Base-by-base conservation (phyloP, 2,113 vertebrate species). In the Tautogolabrus adspersus region DNA sequence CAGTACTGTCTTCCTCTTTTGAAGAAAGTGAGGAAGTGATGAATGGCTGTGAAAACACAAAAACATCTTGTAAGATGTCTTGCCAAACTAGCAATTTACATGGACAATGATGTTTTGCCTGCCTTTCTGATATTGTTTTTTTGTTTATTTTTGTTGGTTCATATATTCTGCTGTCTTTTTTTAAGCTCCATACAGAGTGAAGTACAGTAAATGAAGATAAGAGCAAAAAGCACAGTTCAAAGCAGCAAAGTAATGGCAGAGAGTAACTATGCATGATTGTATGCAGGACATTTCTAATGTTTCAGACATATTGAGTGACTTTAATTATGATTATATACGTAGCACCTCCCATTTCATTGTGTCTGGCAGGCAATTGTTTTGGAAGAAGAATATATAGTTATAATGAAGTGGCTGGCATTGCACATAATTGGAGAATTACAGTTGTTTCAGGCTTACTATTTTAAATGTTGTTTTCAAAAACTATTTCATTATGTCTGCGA, bases 1-100 rank as follows among this genome's bases (percentile, higher is more conserved):
- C 81, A 71, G 54, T 84, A 46, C 59, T 56, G 88, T 94, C 89
- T 93, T 93, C 88, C 90, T 84, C 83, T 89, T 79, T 70, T 72
- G 60, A 86, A 67, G 42, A 75, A 79, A 75, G 13, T 47, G 62
- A 86, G 70, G 59, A 88, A 81, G 62, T 60, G 77, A 77, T 56
- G 59, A 86, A 81, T 72, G 72, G 59, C 42, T 30, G 16, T 40
- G 37, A 81, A 78, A 87, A 66, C 67, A 44, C 57, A 30, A 81
- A 57, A 66, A 61, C 46, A 37, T 80, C 58, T 73, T 68, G 54
- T 65, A 21, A 85, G 55, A 77, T 47, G 34, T 67, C 26, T 79
- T 81, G 83, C 72, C 83, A 90, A 86, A 82, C 69, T 78, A 77
- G 75, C 74, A 82, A 69, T 73, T 87, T 68, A 77, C 64, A 57